Conservation (phyloP, 2,888 invertebrate species). For the Cheilosia variabilis region DNA sequence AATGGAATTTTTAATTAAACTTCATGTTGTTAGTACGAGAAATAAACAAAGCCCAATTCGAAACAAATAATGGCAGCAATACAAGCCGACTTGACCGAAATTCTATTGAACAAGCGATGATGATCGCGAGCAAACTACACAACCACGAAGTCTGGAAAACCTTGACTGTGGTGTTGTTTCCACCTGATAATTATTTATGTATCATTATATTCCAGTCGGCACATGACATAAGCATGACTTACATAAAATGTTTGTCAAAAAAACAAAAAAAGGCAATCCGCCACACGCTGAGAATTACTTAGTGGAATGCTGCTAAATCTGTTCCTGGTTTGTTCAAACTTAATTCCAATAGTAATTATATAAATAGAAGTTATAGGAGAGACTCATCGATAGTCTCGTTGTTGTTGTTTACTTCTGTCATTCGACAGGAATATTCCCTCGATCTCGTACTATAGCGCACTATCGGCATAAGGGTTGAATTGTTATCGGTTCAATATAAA, state of each 20-base stretch:
- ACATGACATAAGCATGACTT: slow-evolving; percentile 18
- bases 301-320: background rate
- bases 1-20: slow-evolving; percentile 62
- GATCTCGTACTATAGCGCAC: background rate
- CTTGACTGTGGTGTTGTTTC: slow-evolving; percentile 24
- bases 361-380: slow-evolving; percentile 33
- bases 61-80: slow-evolving; percentile 15
- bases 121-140: background rate
- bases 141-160: background rate
- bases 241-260: slow-evolving; percentile 13
- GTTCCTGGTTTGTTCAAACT: slow-evolving; percentile 3
- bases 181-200: slow-evolving; percentile 16
- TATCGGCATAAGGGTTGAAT: no score
- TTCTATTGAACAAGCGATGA: slow-evolving; percentile 12
- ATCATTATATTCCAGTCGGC: background rate
- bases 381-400: slow-evolving; percentile 15
- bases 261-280: background rate
- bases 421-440: background rate
- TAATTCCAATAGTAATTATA: slow-evolving; percentile 29
- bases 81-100: slow-evolving; percentile 35
- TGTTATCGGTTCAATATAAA: no score
- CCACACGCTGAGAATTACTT: slow-evolving; percentile 9
- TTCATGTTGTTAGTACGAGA: slow-evolving; percentile 39
- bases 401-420: slow-evolving; percentile 1
- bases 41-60: slow-evolving; percentile 37